phyloP scores from a whole-genome alignment of 1,140 invertebrate genomes.

The Cylas formicarius region DNA sequence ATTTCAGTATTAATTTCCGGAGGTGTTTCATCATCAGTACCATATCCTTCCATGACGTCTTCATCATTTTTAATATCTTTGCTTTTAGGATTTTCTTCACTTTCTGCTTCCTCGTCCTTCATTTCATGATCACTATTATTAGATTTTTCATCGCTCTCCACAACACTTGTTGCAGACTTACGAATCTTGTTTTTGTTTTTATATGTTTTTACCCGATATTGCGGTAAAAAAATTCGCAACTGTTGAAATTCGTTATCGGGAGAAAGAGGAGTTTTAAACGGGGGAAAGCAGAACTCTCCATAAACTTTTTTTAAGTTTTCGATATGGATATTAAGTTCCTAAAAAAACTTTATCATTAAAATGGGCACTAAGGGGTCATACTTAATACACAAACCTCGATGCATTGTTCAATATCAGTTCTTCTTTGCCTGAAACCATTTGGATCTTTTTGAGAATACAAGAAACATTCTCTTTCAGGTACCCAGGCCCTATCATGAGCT shows the following conservation, averaged over 20 bases:
- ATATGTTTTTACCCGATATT: constrained; percentile 43
- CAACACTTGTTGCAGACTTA: constrained; percentile 19
- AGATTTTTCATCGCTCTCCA: neutral
- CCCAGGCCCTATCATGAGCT: constrained; percentile 87
- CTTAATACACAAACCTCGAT: constrained; percentile 41
- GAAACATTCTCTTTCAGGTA: constrained; percentile 75
- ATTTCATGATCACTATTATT: neutral
- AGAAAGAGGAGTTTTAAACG: constrained; percentile 63
- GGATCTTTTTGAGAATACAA: constrained; percentile 68
- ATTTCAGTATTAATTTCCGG: constrained; percentile 18
- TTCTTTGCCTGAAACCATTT: constrained; percentile 52
- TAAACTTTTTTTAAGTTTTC: constrained; percentile 63
- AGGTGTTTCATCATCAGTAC: constrained; percentile 27
- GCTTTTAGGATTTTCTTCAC: neutral
- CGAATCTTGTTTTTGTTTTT: constrained; percentile 14
- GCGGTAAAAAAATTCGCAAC: constrained; percentile 60
- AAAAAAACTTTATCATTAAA: constrained; percentile 1
- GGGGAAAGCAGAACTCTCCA: constrained; percentile 71
- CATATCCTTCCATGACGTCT: constrained; percentile 28
- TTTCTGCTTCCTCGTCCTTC: neutral
- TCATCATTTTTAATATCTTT: constrained; percentile 16
- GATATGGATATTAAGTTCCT: constrained; percentile 70
- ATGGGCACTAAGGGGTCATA: neutral
- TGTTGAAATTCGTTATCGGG: constrained; percentile 58
- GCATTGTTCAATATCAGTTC: constrained; percentile 55